phyloP scores from a whole-genome alignment of 2,113 vertebrate species.

The Gracilinanus agilis region DNA sequence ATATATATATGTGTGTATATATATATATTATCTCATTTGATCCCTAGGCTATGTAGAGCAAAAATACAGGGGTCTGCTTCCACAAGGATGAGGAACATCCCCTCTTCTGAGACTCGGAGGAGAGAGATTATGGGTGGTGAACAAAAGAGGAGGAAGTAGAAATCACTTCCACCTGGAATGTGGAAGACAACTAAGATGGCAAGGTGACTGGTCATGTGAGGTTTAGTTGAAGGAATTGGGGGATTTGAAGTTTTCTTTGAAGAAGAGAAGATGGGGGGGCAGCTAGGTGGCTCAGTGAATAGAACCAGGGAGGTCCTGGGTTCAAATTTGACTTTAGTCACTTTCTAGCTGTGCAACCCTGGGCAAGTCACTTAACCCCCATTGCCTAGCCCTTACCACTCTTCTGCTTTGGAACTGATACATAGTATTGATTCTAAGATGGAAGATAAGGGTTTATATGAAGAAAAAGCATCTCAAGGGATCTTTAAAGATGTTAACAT shows the following conservation, averaged over 20 bases:
- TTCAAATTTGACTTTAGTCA: too few relatives aligned
- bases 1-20: too few relatives aligned
- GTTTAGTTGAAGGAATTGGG: not conserved
- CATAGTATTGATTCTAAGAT: too few relatives aligned
- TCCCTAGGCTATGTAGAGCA: not conserved
- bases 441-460: too few relatives aligned
- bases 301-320: too few relatives aligned
- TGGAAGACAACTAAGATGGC: not conserved
- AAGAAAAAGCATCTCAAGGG: too few relatives aligned
- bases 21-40: not conserved
- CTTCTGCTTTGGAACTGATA: too few relatives aligned
- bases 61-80: not conserved
- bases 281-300: too few relatives aligned
- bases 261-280: not conserved
- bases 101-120: not conserved
- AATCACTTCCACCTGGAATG: not conserved
- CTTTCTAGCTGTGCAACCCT: too few relatives aligned
- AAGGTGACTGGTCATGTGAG: not conserved
- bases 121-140: not conserved
- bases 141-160: not conserved
- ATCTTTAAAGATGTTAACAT: too few relatives aligned
- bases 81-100: not conserved
- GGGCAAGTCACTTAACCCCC: too few relatives aligned
- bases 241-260: not conserved
- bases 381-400: too few relatives aligned